phyloP scores from a whole-genome alignment of 1,140 invertebrate species.

The Drosophila pseudoobscura region DNA sequence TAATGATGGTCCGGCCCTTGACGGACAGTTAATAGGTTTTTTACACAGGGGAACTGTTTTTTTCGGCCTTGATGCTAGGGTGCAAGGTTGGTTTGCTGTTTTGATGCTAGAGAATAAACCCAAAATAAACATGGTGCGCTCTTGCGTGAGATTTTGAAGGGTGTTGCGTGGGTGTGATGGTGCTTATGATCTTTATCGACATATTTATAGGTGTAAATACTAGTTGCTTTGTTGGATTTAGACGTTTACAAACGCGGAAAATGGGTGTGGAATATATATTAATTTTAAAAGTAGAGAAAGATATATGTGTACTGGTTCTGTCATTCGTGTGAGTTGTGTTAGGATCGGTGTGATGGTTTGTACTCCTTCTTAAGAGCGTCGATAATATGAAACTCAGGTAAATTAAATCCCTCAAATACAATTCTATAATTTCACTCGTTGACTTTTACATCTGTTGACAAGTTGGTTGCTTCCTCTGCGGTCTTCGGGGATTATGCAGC shows the following conservation, averaged over 20 bases:
- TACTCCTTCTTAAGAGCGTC: background rate
- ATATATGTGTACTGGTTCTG: conserved; percentile 31
- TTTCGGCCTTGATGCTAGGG: conserved; percentile 76
- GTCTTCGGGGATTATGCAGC: conserved; percentile 42
- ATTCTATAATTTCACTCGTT: no score
- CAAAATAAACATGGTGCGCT: conserved; percentile 21
- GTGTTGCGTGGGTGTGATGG: conserved; percentile 11
- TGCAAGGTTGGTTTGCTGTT: conserved; percentile 65
- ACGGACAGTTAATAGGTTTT: conserved; percentile 3
- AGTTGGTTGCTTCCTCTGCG: background rate
- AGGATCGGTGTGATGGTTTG: conserved; percentile 25
- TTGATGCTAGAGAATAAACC: conserved; percentile 29
- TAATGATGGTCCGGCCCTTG: conserved; percentile 12
- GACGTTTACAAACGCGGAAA: conserved; percentile 67
- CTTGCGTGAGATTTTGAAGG: conserved; percentile 15
- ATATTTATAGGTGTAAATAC: conserved; percentile 1
- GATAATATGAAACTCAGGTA: conserved; percentile 3
- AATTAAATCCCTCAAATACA: background rate
- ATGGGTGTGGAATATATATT: conserved; percentile 77
- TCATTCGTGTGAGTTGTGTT: conserved; percentile 58
- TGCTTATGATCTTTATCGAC: conserved; percentile 24
- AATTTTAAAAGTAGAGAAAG: conserved; percentile 39
- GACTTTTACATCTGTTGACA: no score
- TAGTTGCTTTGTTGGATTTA: conserved; percentile 39
- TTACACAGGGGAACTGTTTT: conserved; percentile 15